phyloP scores from a whole-genome alignment of 2,888 invertebrate genomes.

The Ochropleura plecta region DNA sequence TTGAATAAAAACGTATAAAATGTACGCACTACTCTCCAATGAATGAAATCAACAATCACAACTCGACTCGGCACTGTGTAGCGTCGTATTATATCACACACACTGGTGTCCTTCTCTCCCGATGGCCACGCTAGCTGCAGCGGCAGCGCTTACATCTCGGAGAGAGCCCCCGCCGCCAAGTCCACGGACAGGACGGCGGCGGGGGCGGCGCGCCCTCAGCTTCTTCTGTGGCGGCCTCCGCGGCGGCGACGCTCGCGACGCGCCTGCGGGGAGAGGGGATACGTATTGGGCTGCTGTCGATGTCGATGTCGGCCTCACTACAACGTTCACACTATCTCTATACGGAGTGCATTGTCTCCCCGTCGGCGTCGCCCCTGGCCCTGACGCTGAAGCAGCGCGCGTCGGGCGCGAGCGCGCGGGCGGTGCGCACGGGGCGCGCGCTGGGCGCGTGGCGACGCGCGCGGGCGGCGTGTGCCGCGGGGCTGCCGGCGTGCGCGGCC shows the following conservation, averaged over 20 bases:
- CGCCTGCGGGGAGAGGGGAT: conserved; percentile 20
- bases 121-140: neutral
- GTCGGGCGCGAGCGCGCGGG: neutral
- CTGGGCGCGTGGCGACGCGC: conserved; percentile 67
- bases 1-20: no score
- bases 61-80: no score
- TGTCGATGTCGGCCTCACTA: no score
- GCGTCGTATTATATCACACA: neutral
- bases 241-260: conserved; percentile 79
- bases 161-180: conserved; percentile 84
- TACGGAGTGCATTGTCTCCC: no score
- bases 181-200: conserved; percentile 87
- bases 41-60: no score
- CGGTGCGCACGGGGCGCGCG: conserved; percentile 34
- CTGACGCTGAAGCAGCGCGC: conserved; percentile 38
- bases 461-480: conserved; percentile 57
- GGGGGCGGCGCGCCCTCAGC: conserved; percentile 90
- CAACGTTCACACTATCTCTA: no score
- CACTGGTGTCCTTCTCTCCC: conserved; percentile 1
- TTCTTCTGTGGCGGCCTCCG: conserved; percentile 83
- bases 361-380: no score
- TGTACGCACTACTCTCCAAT: no score
- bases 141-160: conserved; percentile 21
- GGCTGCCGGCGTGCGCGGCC: conserved; percentile 41
- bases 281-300: no score